A percentile compares a stretch with the other conserved stretches of the same genome.
phyloP scores from a whole-genome alignment of 2,797 vertebrate genomes.

The Hippocampus kuda region DNA sequence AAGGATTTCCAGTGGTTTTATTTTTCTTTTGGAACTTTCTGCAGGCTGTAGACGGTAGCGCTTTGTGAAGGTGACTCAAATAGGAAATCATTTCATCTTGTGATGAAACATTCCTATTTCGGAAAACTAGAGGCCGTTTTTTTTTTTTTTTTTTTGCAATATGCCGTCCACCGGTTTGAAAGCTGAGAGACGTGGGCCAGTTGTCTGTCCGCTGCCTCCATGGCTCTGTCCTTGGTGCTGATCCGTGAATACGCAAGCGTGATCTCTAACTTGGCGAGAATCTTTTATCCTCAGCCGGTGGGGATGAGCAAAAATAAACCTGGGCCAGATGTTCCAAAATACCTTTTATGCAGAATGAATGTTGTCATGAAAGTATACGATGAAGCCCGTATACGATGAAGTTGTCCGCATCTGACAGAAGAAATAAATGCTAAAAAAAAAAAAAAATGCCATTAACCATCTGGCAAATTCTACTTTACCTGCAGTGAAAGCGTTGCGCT shows the following conservation, averaged over 20 bases:
- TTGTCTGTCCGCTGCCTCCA: slow-evolving; percentile 6
- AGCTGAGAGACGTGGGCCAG: background rate
- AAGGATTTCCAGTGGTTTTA: background rate
- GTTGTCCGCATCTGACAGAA: background rate
- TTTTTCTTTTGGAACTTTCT: background rate
- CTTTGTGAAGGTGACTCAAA: background rate
- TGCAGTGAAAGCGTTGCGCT: background rate
- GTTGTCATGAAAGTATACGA: background rate
- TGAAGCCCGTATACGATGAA: background rate
- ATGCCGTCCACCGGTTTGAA: background rate
- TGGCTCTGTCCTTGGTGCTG: slow-evolving; percentile 22
- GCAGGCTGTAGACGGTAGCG: background rate
- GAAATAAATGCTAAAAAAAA: background rate
- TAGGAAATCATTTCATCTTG: background rate
- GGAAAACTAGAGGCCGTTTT: too few relatives aligned
- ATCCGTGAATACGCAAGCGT: slow-evolving; percentile 15
- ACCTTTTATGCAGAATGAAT: background rate
- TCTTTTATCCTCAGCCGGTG: background rate
- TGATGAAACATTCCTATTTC: background rate
- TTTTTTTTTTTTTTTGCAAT: too few relatives aligned
- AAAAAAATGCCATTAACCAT: background rate
- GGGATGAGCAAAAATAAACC: background rate
- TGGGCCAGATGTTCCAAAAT: background rate
- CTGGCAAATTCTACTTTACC: background rate
- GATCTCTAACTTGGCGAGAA: background rate